phyloP scores from a whole-genome alignment of 2,797 vertebrate genomes.

The Chelonia mydas region DNA sequence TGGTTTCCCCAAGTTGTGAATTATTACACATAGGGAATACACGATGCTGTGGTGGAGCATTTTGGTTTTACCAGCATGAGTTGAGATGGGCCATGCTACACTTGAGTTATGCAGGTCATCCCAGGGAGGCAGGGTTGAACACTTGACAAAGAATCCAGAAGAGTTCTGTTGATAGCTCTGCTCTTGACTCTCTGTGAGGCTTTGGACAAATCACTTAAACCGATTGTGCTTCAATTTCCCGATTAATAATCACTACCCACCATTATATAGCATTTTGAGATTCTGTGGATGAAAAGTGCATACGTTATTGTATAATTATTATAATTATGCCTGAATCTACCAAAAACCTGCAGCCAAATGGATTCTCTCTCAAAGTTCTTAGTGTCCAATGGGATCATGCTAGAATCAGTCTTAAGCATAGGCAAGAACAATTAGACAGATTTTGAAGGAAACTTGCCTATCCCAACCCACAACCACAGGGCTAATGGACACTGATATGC shows the following conservation, averaged over 20 bases:
- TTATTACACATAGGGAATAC: neutral
- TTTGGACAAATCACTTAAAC: neutral
- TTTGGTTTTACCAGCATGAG: constrained; percentile 1
- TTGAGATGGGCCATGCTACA: neutral
- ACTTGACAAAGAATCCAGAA: neutral
- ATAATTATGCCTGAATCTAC: rapidly evolving
- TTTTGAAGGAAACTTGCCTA: neutral
- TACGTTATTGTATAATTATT: neutral
- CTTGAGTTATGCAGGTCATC: neutral
- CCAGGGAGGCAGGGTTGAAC: neutral
- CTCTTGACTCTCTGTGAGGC: neutral
- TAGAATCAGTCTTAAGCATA: neutral
- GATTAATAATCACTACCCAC: neutral
- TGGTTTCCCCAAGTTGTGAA: neutral
- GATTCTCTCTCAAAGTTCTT: neutral
- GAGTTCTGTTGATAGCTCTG: neutral
- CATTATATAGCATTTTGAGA: constrained; percentile 15
- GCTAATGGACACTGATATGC: neutral
- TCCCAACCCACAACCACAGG: neutral
- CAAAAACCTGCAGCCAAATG: neutral
- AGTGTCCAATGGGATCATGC: neutral
- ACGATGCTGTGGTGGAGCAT: constrained; percentile 1
- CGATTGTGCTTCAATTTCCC: neutral
- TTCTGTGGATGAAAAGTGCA: neutral
- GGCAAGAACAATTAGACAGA: neutral